These are phyloP conservation scores for Brachionus plicatilis DNA, from an alignment of 1,140 invertebrate species.

Conservation along the genomic window DNA sequence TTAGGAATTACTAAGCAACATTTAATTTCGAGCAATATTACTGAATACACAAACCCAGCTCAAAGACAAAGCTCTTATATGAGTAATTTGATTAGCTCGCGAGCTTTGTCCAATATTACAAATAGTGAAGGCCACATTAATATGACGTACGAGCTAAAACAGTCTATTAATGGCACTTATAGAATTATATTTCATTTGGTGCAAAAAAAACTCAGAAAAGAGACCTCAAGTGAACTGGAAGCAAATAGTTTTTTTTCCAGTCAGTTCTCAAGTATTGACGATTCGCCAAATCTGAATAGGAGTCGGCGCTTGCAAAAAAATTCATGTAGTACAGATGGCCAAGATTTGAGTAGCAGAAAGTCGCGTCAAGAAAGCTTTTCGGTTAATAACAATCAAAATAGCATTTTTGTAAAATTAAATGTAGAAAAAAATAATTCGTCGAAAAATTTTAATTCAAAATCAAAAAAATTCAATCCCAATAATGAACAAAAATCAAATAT, in stretches of 20 bases:
- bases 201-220: conserved; percentile 44
- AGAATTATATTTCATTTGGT: conserved; percentile 61
- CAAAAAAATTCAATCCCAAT: neutral
- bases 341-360: neutral
- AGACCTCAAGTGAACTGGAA: neutral
- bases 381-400: neutral
- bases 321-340: neutral
- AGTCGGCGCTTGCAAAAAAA: neutral
- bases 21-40: conserved; percentile 54
- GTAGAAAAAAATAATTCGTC: neutral
- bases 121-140: neutral
- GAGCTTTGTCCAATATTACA: neutral
- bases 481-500: neutral
- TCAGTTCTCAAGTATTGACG: neutral
- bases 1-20: conserved; percentile 60
- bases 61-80: neutral
- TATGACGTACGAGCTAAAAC: neutral
- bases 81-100: neutral
- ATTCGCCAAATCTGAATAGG: neutral
- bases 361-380: neutral
- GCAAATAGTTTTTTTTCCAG: neutral
- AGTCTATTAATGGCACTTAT: conserved; percentile 57
- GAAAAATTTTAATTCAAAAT: neutral
- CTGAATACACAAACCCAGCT: conserved; percentile 58
- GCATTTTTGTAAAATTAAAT: conserved; percentile 23